Evolutionary conservation across 2,113 vertebrate genomes (phyloP).

Genomic region (Periophthalmodon schlosseri): DNA sequence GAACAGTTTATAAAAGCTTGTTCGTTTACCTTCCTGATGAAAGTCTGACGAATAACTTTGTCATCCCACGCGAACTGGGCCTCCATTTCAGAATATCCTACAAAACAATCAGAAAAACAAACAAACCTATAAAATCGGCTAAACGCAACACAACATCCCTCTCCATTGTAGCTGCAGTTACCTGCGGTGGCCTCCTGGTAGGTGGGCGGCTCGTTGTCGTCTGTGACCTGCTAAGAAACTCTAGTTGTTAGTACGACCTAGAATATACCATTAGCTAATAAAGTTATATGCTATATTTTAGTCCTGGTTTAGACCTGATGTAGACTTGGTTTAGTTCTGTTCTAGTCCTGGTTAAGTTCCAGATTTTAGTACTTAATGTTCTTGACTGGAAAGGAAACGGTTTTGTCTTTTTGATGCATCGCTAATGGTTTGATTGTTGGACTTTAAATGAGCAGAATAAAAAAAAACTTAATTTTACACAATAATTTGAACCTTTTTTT

Average conservation of each 20-base stretch:
- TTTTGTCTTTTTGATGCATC: too few relatives aligned
- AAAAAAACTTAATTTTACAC: too few relatives aligned
- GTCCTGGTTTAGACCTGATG: not conserved
- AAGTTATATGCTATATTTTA: too few relatives aligned
- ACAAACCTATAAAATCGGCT: not conserved
- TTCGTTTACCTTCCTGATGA: conserved; percentile 89
- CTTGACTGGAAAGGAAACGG: too few relatives aligned
- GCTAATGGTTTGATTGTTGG: too few relatives aligned
- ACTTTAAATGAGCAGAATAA: too few relatives aligned
- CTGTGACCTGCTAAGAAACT: conserved; percentile 76
- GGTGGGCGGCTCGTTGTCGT: conserved; percentile 72
- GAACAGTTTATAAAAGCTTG: too few relatives aligned
- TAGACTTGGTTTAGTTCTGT: not conserved
- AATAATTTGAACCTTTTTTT: too few relatives aligned
- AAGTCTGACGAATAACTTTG: conserved; percentile 83
- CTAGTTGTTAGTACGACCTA: not conserved
- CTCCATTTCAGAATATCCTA: conserved; percentile 81
- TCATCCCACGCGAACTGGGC: conserved; percentile 89
- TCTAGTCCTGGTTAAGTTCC: not conserved
- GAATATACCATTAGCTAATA: not conserved
- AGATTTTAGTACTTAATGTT: not conserved
- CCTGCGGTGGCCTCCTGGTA: conserved; percentile 87
- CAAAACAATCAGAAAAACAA: not conserved
- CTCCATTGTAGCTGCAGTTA: conserved; percentile 50
- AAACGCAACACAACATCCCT: not conserved